Conservation (phyloP, 2,797 vertebrate species). For the Microcaecilia unicolor region DNA sequence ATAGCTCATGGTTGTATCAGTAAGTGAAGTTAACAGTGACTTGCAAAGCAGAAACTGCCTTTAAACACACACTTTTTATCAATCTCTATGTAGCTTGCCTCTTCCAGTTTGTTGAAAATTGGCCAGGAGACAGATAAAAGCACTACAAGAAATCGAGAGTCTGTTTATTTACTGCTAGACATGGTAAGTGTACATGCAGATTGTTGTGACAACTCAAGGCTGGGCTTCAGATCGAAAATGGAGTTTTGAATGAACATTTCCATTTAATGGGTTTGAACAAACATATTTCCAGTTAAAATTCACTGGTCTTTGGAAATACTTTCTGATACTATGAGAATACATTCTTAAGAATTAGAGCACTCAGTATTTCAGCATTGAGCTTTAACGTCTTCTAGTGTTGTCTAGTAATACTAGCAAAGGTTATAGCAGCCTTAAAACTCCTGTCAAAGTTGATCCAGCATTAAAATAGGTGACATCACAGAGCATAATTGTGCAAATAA, state of each 20-base stretch:
- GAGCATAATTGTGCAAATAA: neutral
- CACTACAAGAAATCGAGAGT: conserved; percentile 92
- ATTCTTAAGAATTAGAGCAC: neutral
- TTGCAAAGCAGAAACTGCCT: no score
- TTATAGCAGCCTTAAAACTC: rapidly evolving
- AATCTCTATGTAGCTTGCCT: conserved; percentile 78
- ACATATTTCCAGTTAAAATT: neutral
- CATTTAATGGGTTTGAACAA: no score
- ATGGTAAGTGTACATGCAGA: conserved; percentile 67
- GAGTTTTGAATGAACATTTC: neutral
- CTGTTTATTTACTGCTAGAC: conserved; percentile 93
- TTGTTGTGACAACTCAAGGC: neutral
- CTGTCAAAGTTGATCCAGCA: neutral
- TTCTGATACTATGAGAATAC: neutral
- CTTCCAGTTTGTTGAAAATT: conserved; percentile 93
- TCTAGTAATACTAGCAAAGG: neutral
- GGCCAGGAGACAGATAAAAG: conserved; percentile 97
- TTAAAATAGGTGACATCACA: neutral
- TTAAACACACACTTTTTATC: conserved; percentile 6
- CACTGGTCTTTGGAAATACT: neutral
- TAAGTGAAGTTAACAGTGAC: no score
- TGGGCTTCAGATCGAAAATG: neutral
- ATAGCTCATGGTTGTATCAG: no score
- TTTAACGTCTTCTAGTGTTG: neutral
- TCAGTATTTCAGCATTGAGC: rapidly evolving